A percentile compares a stretch with the other conserved stretches of the same genome.
phyloP scores from a whole-genome alignment of 2,888 invertebrate species.

The Empis stercorea region DNA sequence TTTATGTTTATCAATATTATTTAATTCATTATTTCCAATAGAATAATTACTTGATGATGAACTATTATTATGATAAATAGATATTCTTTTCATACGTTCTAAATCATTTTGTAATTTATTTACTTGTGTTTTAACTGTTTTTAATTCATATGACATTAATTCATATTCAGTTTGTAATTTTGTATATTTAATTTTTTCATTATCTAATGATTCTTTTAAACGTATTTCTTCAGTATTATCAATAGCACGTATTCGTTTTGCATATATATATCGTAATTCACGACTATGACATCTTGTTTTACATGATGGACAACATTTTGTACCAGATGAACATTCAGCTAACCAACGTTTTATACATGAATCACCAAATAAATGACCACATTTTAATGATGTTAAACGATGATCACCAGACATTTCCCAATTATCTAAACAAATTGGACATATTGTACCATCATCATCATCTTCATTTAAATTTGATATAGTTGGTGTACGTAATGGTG shows the following conservation, averaged over 20 bases:
- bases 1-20: neutral
- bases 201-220: constrained; percentile 47
- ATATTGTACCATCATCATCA: constrained; percentile 58
- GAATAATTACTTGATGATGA: neutral
- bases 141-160: constrained; percentile 33
- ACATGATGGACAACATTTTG: constrained; percentile 70
- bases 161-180: constrained; percentile 44
- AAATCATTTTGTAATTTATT: constrained; percentile 6
- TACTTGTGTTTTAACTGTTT: constrained; percentile 10
- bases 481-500: neutral
- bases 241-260: constrained; percentile 56
- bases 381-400: constrained; percentile 71
- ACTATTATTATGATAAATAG: neutral
- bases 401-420: constrained; percentile 83
- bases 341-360: constrained; percentile 47
- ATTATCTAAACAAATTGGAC: constrained; percentile 77
- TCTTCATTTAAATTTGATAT: constrained; percentile 21
- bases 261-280: constrained; percentile 70
- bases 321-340: constrained; percentile 23
- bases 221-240: constrained; percentile 67
- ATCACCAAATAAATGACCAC: constrained; percentile 86
- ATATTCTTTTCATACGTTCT: neutral
- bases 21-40: too few relatives aligned
- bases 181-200: constrained; percentile 43
- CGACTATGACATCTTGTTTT: constrained; percentile 55